Conservation (phyloP, 2,797 vertebrate species). For the Geotrypetes seraphini region DNA sequence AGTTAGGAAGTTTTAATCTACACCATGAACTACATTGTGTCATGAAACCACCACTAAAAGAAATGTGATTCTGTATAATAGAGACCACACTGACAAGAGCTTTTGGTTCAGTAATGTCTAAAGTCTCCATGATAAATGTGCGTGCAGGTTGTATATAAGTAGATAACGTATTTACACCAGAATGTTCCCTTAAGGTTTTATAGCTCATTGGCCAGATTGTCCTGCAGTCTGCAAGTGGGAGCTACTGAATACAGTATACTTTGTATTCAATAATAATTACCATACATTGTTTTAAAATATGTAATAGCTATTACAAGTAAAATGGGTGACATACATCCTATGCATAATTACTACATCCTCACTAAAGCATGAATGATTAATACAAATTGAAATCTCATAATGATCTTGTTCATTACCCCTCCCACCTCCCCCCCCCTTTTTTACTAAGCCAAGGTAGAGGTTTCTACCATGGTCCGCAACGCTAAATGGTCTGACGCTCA, state of each 20-base stretch:
- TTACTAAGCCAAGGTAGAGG: no score
- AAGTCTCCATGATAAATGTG: conserved; percentile 14
- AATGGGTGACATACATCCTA: conserved; percentile 22
- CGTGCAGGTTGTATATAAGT: no score
- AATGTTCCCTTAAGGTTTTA: conserved; percentile 24
- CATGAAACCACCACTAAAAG: no score
- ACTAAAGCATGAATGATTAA: conserved; percentile 27
- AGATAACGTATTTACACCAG: conserved; percentile 24
- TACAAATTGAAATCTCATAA: conserved; percentile 15
- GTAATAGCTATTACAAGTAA: conserved; percentile 19
- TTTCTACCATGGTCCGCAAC: no score
- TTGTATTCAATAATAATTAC: conserved; percentile 30
- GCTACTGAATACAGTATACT: no score
- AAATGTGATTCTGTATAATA: no score
- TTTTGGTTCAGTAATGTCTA: conserved; percentile 24
- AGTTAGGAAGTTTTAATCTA: no score
- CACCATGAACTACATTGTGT: no score
- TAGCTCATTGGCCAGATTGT: conserved; percentile 25
- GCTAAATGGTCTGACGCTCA: no score
- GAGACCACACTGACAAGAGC: no score
- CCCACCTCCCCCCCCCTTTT: no score
- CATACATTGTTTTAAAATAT: conserved; percentile 27
- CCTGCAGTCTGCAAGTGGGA: conserved; percentile 28
- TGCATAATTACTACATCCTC: conserved; percentile 27
- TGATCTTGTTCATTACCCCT: conserved; percentile 20